Conservation (phyloP, 2,797 vertebrate genomes). For the Hephaestus fuliginosus region DNA sequence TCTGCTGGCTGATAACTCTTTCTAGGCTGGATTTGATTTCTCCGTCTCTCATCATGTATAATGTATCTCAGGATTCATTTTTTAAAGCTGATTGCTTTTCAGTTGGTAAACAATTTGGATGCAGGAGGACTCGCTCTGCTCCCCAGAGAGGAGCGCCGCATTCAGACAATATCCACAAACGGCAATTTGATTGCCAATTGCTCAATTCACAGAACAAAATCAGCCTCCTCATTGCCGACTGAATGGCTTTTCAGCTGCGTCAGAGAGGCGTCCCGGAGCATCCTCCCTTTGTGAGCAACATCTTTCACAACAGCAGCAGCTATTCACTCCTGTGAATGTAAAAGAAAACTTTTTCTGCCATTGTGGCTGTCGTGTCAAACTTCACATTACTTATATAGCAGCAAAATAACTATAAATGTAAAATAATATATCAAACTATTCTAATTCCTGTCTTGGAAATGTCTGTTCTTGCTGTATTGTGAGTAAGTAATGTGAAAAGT, state of each 20-base stretch:
- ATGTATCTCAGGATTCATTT: constrained; percentile 16
- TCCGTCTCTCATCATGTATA: constrained; percentile 5
- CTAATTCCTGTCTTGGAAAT: neutral
- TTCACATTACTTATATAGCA: neutral
- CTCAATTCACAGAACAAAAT: constrained; percentile 16
- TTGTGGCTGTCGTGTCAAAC: neutral
- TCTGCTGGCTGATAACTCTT: neutral
- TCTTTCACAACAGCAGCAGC: neutral
- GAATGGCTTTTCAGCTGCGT: constrained; percentile 24
- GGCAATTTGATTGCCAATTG: constrained; percentile 20
- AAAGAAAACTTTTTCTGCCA: neutral
- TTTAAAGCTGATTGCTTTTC: constrained; percentile 33
- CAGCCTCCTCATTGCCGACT: constrained; percentile 1
- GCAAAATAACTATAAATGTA: neutral
- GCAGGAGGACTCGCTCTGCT: constrained; percentile 6
- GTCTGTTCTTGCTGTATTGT: neutral
- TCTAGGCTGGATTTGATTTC: neutral
- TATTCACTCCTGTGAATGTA: constrained; percentile 2
- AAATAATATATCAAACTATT: neutral
- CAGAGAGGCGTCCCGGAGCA: neutral
- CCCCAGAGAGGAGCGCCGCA: constrained; percentile 3
- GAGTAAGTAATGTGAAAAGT: too few species aligned
- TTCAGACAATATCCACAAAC: constrained; percentile 36
- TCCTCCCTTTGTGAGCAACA: neutral
- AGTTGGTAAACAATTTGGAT: constrained; percentile 33